Conservation (phyloP, 2,797 vertebrate genomes). For the Pipistrellus pipistrellus region DNA sequence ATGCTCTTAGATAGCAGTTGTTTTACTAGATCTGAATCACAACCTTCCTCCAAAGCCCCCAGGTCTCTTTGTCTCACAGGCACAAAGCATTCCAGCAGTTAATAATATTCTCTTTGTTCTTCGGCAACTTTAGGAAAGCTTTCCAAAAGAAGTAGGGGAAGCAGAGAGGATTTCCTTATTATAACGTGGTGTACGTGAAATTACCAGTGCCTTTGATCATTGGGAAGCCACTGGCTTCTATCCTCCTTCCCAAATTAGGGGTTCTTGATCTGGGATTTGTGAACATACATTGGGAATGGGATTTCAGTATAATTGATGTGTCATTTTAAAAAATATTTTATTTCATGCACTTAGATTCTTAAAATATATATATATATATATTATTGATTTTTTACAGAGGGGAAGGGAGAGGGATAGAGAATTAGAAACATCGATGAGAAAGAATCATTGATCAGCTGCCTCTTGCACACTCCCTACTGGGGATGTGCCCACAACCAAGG, state of each 20-base stretch:
- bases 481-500: no score
- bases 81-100: neutral
- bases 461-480: no score
- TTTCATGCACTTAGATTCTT: no score
- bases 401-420: no score
- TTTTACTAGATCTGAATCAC: neutral
- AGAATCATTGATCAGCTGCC: no score
- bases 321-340: neutral
- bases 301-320: neutral
- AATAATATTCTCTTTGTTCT: neutral
- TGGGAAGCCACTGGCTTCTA: neutral
- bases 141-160: neutral
- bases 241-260: neutral
- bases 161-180: neutral
- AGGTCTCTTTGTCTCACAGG: neutral
- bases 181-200: neutral
- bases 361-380: no score
- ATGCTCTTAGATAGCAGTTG: neutral
- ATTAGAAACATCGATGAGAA: no score
- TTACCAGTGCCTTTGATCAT: neutral
- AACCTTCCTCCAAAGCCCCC: accelerated
- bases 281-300: neutral
- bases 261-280: neutral
- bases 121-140: neutral
- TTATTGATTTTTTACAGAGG: no score